These are phyloP conservation scores for Gerris buenoi DNA, from an alignment of 1,140 invertebrate species.

Conservation along the genomic window DNA sequence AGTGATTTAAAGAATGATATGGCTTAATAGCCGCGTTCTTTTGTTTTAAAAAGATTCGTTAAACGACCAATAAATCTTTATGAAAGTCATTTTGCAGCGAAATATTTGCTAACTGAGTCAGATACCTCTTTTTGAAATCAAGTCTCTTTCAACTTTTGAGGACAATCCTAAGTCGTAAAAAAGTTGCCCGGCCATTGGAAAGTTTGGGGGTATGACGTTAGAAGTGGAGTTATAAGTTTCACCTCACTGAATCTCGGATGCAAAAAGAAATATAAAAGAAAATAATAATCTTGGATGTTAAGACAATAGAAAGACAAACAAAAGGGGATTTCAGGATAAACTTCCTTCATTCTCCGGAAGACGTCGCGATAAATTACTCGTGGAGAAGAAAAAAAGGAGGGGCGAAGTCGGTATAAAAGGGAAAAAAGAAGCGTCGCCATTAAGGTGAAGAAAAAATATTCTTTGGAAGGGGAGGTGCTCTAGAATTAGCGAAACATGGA, in stretches of 20 bases:
- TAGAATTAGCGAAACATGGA: not conserved
- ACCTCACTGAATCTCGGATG: not conserved
- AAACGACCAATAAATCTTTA: too few species aligned
- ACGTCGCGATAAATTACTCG: not conserved
- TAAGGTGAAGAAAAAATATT: not conserved
- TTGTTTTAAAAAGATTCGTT: too few species aligned
- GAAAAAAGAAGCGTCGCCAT: not conserved
- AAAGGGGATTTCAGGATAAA: not conserved
- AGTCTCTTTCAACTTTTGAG: too few species aligned
- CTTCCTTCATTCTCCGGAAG: not conserved
- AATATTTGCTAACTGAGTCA: too few species aligned
- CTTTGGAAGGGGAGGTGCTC: not conserved
- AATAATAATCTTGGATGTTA: not conserved
- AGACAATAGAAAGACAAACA: not conserved
- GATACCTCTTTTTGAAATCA: too few species aligned
- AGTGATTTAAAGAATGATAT: too few species aligned
- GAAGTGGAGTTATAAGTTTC: not conserved
- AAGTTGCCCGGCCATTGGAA: not conserved
- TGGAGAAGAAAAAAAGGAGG: not conserved
- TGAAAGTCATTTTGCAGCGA: too few species aligned
- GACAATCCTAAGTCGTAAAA: not conserved
- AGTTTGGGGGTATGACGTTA: not conserved
- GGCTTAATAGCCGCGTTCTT: too few species aligned
- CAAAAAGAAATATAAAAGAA: not conserved
- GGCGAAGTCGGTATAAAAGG: not conserved